phyloP scores from a whole-genome alignment of 2,888 invertebrate genomes.

The Drosophila melanocephala region DNA sequence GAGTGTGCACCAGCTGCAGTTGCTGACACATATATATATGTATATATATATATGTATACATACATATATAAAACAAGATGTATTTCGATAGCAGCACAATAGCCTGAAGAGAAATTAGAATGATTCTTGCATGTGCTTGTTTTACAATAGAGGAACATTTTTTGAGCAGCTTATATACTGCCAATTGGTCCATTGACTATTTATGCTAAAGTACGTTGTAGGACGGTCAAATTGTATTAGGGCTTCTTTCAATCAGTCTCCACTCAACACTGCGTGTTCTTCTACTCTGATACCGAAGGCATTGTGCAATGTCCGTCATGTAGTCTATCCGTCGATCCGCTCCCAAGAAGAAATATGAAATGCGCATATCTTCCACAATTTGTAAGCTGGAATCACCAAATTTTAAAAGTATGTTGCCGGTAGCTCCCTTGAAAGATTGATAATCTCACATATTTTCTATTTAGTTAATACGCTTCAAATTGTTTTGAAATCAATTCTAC shows the following conservation, averaged over 20 bases:
- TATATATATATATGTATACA: too few species aligned
- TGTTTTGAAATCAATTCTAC: too few species aligned
- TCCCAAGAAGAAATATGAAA: neutral
- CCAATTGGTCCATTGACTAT: neutral
- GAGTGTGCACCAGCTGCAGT: slow-evolving; percentile 8
- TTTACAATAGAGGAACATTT: neutral
- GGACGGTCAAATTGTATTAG: neutral
- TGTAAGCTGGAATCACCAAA: too few species aligned
- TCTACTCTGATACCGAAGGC: neutral
- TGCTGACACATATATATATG: neutral
- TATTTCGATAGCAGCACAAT: slow-evolving; percentile 5
- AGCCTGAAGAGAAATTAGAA: slow-evolving; percentile 16
- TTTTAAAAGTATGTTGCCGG: too few species aligned
- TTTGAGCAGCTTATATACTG: neutral
- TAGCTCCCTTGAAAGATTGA: neutral
- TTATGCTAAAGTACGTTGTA: neutral
- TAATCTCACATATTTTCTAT: neutral
- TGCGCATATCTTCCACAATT: too few species aligned
- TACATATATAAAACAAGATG: neutral
- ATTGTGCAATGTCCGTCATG: neutral
- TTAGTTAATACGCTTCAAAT: too few species aligned
- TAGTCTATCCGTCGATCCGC: neutral
- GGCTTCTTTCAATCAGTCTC: neutral
- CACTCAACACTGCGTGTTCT: neutral
- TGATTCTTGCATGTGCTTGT: neutral